Base-by-base conservation (phyloP, 1,140 invertebrate genomes). In the Amyelois transitella region DNA sequence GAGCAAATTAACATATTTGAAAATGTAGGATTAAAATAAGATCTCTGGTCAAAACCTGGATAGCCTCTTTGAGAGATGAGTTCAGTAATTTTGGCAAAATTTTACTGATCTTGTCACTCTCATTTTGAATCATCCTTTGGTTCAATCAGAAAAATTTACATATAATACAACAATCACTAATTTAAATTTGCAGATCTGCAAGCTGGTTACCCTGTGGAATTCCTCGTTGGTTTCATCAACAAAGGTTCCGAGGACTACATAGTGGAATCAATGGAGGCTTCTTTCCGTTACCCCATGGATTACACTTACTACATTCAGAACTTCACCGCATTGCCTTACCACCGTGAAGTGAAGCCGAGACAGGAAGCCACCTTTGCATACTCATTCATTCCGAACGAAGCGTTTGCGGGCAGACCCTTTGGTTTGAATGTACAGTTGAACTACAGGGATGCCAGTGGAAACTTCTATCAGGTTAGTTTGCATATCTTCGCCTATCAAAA, bases 271-370 rank as follows among this genome's bases (percentile, higher is more conserved):
- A 90, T 99, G 71, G 98, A 99, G 77, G 97, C 98, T 0, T 99
- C 98, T 0, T 98, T 99, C 92, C 93, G 98, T 71, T 99, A 99
- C 78, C 97, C 98, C 17, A 96, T 99, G 93, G 98, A 99, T 85
- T 99, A 97, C 89, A 97, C 94, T 65, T 99, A 98, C 83, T 96
- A 97, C 80, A 98, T 99, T 70, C 98, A 99, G 86, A 99, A 99
- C 89, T 99, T 99, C 89, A 97, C 97, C 0, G 93, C 95, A 0
- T 91, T 97, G 67, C 91, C 93, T n/a, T 99, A 96, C 84, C 95
- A 97, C 69, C 92, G 93, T 72, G 90, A 95, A 72, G 96, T 99
- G 0, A 95, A 96, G 70, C 94, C 98, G 0, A 93, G 93, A 51
- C 93, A 98, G 69, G 96, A 99, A 89, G 96, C 96, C 12, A 98